Evolutionary conservation across 2,797 vertebrate genomes (phyloP).

Genomic region (Sarcophilus harrisii): DNA sequence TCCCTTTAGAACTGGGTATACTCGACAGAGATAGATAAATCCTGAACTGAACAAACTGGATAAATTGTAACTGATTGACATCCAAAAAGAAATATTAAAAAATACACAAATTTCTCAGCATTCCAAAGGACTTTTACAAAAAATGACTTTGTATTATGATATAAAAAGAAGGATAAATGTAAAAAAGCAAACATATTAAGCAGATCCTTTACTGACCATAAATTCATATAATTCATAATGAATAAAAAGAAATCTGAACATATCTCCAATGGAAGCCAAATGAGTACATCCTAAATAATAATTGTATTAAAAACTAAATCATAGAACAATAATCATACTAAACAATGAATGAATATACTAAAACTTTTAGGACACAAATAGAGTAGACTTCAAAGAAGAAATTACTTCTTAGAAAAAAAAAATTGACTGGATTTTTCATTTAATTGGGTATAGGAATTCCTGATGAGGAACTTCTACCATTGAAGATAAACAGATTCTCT

Average conservation of each 20-base stretch:
- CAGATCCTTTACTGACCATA: neutral
- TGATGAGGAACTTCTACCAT: neutral
- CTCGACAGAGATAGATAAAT: neutral
- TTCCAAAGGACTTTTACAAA: neutral
- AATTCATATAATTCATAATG: neutral
- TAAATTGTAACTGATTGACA: neutral
- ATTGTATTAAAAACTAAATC: neutral
- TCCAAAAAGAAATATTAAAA: neutral
- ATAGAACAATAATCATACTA: neutral
- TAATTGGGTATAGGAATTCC: neutral
- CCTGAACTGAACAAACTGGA: neutral
- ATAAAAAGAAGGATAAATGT: neutral
- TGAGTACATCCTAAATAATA: neutral
- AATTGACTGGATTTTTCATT: neutral
- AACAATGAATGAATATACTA: neutral
- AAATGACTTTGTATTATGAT: neutral
- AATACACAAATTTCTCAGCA: neutral
- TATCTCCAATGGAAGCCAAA: neutral
- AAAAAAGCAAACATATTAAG: neutral
- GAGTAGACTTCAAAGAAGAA: no score
- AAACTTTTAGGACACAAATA: neutral
- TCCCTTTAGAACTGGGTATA: conserved; percentile 27
- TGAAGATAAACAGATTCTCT: neutral
- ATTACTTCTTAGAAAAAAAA: neutral
- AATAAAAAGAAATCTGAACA: neutral